Conservation (phyloP, 2,797 vertebrate genomes). For the Crypturellus tataupa region DNA sequence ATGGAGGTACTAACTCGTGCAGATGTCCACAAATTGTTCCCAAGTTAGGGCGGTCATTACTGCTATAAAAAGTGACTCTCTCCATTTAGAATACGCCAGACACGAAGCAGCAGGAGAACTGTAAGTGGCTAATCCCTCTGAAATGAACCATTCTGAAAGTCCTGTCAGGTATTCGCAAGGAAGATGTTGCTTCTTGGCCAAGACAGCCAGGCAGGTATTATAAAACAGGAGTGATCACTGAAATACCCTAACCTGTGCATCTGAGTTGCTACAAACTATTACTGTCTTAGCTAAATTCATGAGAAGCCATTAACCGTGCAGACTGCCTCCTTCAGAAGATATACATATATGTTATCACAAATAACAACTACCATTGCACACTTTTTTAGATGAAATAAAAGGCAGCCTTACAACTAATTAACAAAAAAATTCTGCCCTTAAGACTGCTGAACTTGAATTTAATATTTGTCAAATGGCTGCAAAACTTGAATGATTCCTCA, state of each 20-base stretch:
- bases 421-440: neutral
- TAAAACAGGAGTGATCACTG: neutral
- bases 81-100: neutral
- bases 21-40: neutral
- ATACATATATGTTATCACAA: neutral
- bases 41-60: neutral
- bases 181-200: neutral
- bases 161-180: neutral
- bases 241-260: neutral
- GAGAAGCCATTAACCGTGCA: neutral
- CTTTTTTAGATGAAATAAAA: neutral
- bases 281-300: neutral
- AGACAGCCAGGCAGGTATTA: neutral
- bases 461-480: neutral
- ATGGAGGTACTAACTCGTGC: neutral
- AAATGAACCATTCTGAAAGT: neutral
- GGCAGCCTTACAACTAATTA: neutral
- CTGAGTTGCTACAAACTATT: neutral
- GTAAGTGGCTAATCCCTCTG: neutral
- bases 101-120: neutral
- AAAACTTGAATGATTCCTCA: neutral
- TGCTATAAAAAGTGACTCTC: neutral
- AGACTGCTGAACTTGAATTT: accelerated
- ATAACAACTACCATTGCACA: neutral
- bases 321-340: neutral